Evolutionary conservation across 1,140 invertebrate species (phyloP).

Genomic region (Sycophaga agraensis): DNA sequence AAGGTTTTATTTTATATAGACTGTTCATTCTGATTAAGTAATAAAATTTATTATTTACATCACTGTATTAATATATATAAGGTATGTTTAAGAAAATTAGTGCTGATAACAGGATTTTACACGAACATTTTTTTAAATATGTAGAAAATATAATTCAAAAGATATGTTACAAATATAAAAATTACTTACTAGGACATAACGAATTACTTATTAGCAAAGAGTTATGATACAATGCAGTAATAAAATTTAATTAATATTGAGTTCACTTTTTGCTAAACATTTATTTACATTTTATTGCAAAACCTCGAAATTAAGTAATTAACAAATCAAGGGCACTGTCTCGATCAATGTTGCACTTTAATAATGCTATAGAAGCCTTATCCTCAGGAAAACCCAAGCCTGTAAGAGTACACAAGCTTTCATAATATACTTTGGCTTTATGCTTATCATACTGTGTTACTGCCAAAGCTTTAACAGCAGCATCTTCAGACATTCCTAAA

Average conservation of each 20-base stretch:
- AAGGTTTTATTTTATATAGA: slow-evolving; percentile 10
- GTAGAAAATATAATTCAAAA: slow-evolving; percentile 20
- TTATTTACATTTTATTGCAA: slow-evolving; percentile 30
- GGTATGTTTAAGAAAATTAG: too few relatives aligned
- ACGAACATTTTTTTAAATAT: background rate
- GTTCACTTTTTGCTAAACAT: slow-evolving; percentile 5
- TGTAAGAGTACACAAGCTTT: slow-evolving; percentile 68
- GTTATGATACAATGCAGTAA: slow-evolving; percentile 21
- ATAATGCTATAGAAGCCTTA: slow-evolving; percentile 71
- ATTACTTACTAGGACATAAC: slow-evolving; percentile 15
- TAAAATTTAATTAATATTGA: slow-evolving; percentile 25
- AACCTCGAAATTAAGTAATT: slow-evolving; percentile 64
- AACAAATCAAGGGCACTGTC: slow-evolving; percentile 85
- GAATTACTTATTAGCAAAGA: slow-evolving; percentile 21
- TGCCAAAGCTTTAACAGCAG: slow-evolving; percentile 60
- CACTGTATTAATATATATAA: slow-evolving; percentile 29
- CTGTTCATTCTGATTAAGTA: slow-evolving; percentile 25
- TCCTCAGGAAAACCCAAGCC: slow-evolving; percentile 82
- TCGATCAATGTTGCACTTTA: slow-evolving; percentile 77
- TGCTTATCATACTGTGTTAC: slow-evolving; percentile 56
- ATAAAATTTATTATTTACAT: slow-evolving; percentile 36
- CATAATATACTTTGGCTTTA: slow-evolving; percentile 58
- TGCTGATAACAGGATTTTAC: too few relatives aligned
- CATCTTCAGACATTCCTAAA: slow-evolving; percentile 69
- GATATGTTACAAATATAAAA: slow-evolving; percentile 29